Evolutionary conservation across 1,140 invertebrate species (phyloP).

Genomic region (Anoplophora glabripennis): DNA sequence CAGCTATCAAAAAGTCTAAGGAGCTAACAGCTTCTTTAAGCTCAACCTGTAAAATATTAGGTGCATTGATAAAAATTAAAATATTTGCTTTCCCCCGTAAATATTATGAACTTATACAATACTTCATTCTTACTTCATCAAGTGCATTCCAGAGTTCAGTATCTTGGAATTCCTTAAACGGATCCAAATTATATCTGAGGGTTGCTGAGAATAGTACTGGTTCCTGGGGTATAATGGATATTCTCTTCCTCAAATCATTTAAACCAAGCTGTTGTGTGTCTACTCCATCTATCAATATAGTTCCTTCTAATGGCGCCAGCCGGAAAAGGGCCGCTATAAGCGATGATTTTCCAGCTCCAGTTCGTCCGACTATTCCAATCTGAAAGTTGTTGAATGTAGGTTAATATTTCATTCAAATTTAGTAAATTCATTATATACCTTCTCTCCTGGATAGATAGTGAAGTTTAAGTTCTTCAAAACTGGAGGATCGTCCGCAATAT

Average conservation of each 20-base stretch:
- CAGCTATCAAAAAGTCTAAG: slow-evolving; percentile 54
- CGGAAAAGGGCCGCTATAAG: slow-evolving; percentile 72
- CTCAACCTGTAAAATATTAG: slow-evolving; percentile 55
- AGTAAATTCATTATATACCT: slow-evolving; percentile 52
- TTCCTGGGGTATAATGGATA: slow-evolving; percentile 83
- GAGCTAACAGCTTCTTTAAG: slow-evolving; percentile 55
- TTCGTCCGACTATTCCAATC: slow-evolving; percentile 62
- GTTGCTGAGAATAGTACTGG: slow-evolving; percentile 77
- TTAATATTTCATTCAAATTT: not conserved
- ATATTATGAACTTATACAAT: not conserved
- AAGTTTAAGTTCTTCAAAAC: slow-evolving; percentile 70
- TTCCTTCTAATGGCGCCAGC: slow-evolving; percentile 61
- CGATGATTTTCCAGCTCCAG: slow-evolving; percentile 82
- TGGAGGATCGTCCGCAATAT: slow-evolving; percentile 52
- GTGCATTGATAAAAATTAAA: not conserved
- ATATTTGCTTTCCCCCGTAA: not conserved
- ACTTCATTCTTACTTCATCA: not conserved
- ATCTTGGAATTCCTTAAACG: too few relatives aligned
- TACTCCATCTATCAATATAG: slow-evolving; percentile 68
- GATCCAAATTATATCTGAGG: slow-evolving; percentile 41
- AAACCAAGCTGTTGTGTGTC: slow-evolving; percentile 64
- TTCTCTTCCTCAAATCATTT: slow-evolving; percentile 65
- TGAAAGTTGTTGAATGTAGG: slow-evolving; percentile 2
- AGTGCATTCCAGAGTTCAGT: too few relatives aligned
- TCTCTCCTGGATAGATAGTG: slow-evolving; percentile 62